Percentiles rank a stretch among this genome's conserved stretches.
phyloP scores from a whole-genome alignment of 2,797 vertebrate species.

The Pangasius macronema region DNA sequence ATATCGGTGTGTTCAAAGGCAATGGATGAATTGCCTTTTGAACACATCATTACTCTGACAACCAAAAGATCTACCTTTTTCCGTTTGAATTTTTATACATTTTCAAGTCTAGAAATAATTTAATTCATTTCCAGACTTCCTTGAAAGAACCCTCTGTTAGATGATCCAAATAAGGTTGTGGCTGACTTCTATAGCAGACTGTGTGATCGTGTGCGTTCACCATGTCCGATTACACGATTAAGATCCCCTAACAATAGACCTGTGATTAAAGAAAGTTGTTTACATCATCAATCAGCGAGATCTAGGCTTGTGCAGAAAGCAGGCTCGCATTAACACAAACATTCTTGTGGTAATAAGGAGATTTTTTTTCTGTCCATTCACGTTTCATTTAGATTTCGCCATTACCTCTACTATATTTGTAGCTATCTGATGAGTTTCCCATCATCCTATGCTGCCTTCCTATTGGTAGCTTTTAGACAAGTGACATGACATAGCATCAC shows the following conservation, averaged over 20 bases:
- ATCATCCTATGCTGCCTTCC: not conserved
- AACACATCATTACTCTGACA: not conserved
- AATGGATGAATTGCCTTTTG: not conserved
- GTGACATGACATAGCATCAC: not conserved
- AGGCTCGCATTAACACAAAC: not conserved
- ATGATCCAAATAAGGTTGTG: not conserved
- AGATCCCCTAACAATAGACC: not conserved
- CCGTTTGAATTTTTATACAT: not conserved
- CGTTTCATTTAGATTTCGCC: not conserved
- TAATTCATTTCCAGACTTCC: not conserved
- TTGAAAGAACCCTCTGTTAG: not conserved
- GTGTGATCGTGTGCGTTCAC: not conserved
- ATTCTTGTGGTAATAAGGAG: not conserved
- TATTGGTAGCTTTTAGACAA: not conserved
- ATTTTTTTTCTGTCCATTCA: not conserved
- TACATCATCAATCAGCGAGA: not conserved
- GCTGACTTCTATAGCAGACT: not conserved
- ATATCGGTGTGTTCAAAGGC: not conserved
- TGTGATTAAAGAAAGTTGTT: not conserved
- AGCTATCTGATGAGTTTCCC: not conserved
- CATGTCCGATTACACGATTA: not conserved
- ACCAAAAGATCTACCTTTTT: not conserved
- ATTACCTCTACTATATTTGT: not conserved
- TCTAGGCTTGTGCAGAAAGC: not conserved
- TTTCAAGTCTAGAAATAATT: not conserved